Conservation (phyloP, 2,113 vertebrate genomes). For the Sinocyclocheilus maitianheensis region DNA sequence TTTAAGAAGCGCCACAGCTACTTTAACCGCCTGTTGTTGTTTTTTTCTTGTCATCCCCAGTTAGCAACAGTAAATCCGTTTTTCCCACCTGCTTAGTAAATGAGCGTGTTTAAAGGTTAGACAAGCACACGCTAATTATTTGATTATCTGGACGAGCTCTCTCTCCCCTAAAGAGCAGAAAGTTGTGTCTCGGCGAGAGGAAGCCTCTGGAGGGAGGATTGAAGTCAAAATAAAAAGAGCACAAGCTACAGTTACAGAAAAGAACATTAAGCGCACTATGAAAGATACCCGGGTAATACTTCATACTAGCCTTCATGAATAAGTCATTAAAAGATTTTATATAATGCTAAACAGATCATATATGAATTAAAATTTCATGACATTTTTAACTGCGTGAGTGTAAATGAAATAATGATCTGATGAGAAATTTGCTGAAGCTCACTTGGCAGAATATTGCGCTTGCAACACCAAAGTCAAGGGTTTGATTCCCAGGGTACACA, state of each 20-base stretch:
- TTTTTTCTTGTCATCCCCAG: constrained; percentile 66
- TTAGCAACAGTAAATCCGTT: constrained; percentile 70
- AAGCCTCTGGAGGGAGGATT: constrained; percentile 8
- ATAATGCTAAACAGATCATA: not conserved
- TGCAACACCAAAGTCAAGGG: not conserved
- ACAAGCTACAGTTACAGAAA: constrained; percentile 2
- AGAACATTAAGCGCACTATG: not conserved
- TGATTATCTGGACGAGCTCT: constrained; percentile 52
- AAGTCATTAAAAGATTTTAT: not conserved
- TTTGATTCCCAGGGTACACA: not conserved
- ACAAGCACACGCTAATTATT: constrained; percentile 62
- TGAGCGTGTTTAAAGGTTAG: constrained; percentile 70
- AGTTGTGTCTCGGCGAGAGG: not conserved
- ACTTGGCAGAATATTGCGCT: not conserved
- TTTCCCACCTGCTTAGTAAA: constrained; percentile 59
- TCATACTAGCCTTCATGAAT: constrained; percentile 11
- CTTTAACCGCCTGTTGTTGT: constrained; percentile 49
- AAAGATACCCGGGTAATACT: not conserved
- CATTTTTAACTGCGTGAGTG: not conserved
- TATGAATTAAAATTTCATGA: not conserved
- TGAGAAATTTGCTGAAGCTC: not conserved
- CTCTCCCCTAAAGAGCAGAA: constrained; percentile 51
- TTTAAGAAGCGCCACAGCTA: constrained; percentile 40
- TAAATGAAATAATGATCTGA: not conserved
- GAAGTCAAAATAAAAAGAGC: not conserved